Evolutionary conservation across 2,888 invertebrate species (phyloP).

Genomic region (Lypha dubia): DNA sequence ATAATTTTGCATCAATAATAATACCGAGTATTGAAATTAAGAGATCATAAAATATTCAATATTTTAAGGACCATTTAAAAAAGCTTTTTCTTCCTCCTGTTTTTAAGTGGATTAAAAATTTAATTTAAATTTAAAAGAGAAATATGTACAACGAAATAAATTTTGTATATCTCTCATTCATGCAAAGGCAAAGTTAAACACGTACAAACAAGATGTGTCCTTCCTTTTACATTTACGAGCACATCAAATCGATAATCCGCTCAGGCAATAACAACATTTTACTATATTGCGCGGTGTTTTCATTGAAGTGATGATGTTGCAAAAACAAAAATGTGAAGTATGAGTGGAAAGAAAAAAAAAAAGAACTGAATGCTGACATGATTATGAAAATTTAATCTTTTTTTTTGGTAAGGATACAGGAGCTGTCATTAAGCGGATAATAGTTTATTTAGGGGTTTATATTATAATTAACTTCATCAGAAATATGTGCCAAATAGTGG

Average conservation of each 20-base stretch:
- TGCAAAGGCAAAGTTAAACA: background rate
- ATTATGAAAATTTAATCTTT: background rate
- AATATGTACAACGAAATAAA: background rate
- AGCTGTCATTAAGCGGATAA: too few species aligned
- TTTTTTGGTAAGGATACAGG: too few species aligned
- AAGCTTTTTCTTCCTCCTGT: background rate
- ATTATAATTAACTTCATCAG: too few species aligned
- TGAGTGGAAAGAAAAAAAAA: too few species aligned
- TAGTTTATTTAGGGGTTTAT: too few species aligned
- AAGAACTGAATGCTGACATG: background rate
- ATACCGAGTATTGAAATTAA: constrained; percentile 28
- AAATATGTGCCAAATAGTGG: too few species aligned
- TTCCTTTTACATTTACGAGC: background rate
- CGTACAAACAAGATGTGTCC: background rate
- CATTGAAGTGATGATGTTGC: background rate
- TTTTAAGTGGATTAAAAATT: constrained; percentile 17
- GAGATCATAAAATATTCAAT: constrained; percentile 19
- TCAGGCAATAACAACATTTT: constrained; percentile 3
- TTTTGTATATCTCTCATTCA: background rate
- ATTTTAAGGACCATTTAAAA: background rate
- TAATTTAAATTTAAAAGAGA: constrained; percentile 7
- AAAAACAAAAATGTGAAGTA: background rate
- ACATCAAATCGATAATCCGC: constrained; percentile 28
- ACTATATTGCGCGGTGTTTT: background rate
- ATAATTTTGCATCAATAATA: constrained; percentile 25